phyloP scores from a whole-genome alignment of 2,113 vertebrate genomes.

The Elanus axillaris region DNA sequence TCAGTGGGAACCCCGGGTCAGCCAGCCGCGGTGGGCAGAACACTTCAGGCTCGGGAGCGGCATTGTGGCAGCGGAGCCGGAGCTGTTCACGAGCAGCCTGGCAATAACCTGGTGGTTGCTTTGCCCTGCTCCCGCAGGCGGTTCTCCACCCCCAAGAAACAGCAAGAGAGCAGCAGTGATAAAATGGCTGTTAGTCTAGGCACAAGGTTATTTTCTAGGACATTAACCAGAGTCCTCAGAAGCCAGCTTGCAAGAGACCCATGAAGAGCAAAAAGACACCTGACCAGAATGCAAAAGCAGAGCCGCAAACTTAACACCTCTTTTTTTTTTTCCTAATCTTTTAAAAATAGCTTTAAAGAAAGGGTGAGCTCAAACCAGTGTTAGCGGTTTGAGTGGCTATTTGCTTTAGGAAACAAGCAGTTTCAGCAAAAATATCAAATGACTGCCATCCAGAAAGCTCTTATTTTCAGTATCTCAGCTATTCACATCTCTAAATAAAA shows the following conservation, averaged over 20 bases:
- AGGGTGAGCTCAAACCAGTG: background rate
- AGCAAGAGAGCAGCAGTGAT: background rate
- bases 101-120: background rate
- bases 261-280: background rate
- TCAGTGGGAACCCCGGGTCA: background rate
- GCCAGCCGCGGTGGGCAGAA: rapidly evolving
- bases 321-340: background rate
- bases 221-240: background rate
- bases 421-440: background rate
- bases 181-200: background rate
- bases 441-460: background rate
- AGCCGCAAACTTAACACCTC: background rate
- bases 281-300: background rate
- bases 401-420: background rate
- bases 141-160: background rate
- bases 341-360: background rate
- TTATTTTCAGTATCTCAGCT: background rate
- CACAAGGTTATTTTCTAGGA: conserved; percentile 45
- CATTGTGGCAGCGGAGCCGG: background rate
- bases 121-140: background rate
- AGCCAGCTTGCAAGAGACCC: background rate
- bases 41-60: rapidly evolving
- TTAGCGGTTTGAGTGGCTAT: background rate
- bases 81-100: background rate
- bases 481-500: background rate